Base-by-base conservation (phyloP, 2,888 invertebrate species). In the Oligia latruncula region DNA sequence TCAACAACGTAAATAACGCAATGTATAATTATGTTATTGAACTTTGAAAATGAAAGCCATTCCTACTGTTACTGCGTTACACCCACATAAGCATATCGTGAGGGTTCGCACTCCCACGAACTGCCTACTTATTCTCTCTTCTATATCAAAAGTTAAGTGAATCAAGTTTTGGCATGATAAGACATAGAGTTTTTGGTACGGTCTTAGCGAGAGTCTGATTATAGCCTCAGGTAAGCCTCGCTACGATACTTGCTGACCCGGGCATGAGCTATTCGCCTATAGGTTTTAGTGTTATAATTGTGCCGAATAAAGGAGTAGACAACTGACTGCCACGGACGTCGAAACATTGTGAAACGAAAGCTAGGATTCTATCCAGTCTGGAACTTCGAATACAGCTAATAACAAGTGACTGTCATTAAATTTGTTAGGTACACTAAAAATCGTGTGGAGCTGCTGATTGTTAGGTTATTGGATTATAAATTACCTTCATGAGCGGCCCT, bases 401-500 rank as follows among this genome's bases (percentile, higher is more conserved):
- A 23, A 70, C 9, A 43, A 46, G 81, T 40, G 1, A 40, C 35
- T 46, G 15, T n/a, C 35, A 78, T 71, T 52, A 40, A 76, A 71
- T 65, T n/a, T 46, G 17, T n/a, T 13, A 9, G 46, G 46, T 46
- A 77, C 17, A 20, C 52, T 13, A 77, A 23, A 23, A 64, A 65
- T 20, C 0, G 5, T 35, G 17, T 40, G 2, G 17, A 46, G 49
- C 52, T 70, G 52, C 35, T 29, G 68, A 70, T 11, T 15, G 58
- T 58, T 65, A 52, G 35, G 17, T 49, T 40, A 49, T 15, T 40
- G 9, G 20, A 62, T 20, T 35, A 49, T 58, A 43, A 55, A 68
- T 80, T 90, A 95, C 97, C 95, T 96, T 96, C 95, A 96, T 95
- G 1, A 96, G 92, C 46, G 98, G 98, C 9, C 98, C 98, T 9